A percentile compares a stretch with the other conserved stretches of the same genome.
Evolutionary conservation across 2,888 invertebrate genomes (phyloP).

Genomic region (Agonopterix heracliana): DNA sequence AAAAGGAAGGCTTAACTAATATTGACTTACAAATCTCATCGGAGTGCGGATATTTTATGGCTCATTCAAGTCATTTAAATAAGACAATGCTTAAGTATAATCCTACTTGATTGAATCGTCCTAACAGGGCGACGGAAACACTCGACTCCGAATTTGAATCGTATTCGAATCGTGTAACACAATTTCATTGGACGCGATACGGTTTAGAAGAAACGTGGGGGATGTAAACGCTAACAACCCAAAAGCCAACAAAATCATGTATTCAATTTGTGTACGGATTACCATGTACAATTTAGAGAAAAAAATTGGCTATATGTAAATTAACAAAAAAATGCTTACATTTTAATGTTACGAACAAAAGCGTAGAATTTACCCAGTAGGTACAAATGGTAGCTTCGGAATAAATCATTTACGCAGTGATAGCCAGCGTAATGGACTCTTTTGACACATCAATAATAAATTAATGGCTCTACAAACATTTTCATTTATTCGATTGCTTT

Average conservation of each 20-base stretch:
- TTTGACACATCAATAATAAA: conserved; percentile 8
- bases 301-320: no score
- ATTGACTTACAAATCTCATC: conserved; percentile 20
- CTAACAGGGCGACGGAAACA: conserved; percentile 32
- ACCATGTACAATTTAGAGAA: conserved; percentile 19
- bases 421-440: conserved; percentile 2
- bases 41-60: conserved; percentile 29
- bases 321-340: no score
- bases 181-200: conserved; percentile 54
- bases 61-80: conserved; percentile 49
- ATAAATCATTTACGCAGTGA: conserved; percentile 6
- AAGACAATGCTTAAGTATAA: conserved; percentile 46
- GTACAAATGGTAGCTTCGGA: not conserved
- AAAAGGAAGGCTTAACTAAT: conserved; percentile 9
- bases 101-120: conserved; percentile 60
- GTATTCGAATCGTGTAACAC: conserved; percentile 43
- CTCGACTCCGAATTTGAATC: conserved; percentile 63
- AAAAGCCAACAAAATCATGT: conserved; percentile 54
- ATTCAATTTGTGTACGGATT: conserved; percentile 63
- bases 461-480: conserved; percentile 2
- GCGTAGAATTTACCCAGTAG: no score
- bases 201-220: conserved; percentile 42
- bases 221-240: conserved; percentile 46
- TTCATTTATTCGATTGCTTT: not conserved
- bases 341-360: no score